phyloP scores from a whole-genome alignment of 2,797 vertebrate species.

The Arnoldichthys spilopterus region DNA sequence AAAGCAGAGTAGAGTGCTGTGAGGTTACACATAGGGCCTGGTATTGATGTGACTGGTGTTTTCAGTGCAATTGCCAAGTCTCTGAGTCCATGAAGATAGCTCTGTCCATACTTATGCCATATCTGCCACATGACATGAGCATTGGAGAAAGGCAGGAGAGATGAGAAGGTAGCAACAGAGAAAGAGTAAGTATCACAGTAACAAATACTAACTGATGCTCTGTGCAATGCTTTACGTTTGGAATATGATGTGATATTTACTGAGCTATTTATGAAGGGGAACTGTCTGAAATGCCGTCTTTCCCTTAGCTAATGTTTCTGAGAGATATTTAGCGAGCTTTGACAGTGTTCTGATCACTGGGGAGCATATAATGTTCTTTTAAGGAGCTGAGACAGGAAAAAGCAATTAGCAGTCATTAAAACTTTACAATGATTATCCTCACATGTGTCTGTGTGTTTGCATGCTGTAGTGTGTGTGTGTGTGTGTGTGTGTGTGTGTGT shows the following conservation, averaged over 20 bases:
- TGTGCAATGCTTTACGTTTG: background rate
- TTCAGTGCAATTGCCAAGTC: slow-evolving; percentile 4
- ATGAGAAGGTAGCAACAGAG: background rate
- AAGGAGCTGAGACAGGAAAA: slow-evolving; percentile 42
- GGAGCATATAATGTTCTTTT: slow-evolving; percentile 25
- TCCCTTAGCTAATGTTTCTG: slow-evolving; percentile 4
- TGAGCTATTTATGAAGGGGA: background rate
- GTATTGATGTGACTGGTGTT: slow-evolving; percentile 8
- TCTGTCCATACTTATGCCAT: background rate
- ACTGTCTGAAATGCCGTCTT: background rate
- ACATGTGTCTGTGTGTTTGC: slow-evolving; percentile 25
- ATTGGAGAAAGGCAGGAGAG: background rate
- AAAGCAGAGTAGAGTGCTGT: slow-evolving; percentile 3
- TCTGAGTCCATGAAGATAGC: slow-evolving; percentile 9
- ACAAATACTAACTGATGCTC: too few relatives aligned
- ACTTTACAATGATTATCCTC: slow-evolving; percentile 37
- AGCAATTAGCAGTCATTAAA: slow-evolving; percentile 54
- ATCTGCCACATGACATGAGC: background rate
- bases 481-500: slow-evolving; percentile 4
- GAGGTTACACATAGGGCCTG: background rate
- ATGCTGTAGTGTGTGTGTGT: background rate
- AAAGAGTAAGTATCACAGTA: background rate
- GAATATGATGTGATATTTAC: background rate
- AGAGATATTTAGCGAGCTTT: slow-evolving; percentile 20
- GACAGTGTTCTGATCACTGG: slow-evolving; percentile 10